Evolutionary conservation across 2,888 invertebrate genomes (phyloP).

Genomic region (Meghimatium bilineatum): DNA sequence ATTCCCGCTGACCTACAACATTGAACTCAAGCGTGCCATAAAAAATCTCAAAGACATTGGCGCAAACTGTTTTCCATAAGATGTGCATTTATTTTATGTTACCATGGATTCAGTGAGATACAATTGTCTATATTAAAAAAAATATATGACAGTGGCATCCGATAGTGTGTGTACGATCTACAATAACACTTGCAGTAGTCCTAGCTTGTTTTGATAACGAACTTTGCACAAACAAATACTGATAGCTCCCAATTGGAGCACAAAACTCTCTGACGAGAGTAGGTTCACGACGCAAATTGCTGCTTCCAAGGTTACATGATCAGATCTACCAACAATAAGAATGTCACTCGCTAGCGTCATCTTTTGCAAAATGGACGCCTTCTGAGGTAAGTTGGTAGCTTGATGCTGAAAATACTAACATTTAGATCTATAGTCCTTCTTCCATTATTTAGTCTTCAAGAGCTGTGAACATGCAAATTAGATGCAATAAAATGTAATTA

Average conservation of each 20-base stretch:
- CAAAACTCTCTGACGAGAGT: not conserved
- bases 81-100: not conserved
- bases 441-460: not conserved
- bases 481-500: not conserved
- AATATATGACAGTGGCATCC: not conserved
- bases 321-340: not conserved
- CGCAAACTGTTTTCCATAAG: not conserved
- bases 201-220: not conserved
- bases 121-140: not conserved
- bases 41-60: too few species aligned
- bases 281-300: not conserved
- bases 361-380: not conserved
- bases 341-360: not conserved
- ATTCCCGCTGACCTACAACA: too few species aligned
- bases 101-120: not conserved
- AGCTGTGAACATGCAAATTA: not conserved
- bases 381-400: not conserved
- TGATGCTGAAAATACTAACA: not conserved
- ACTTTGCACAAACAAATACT: not conserved
- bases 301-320: constrained; percentile 10
- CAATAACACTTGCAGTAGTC: not conserved
- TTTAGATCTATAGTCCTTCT: not conserved
- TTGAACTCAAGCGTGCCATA: too few species aligned
- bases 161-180: not conserved
- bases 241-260: not conserved